A percentile compares a stretch with the other conserved stretches of the same genome.
phyloP scores from a whole-genome alignment of 2,888 invertebrate species.

The Enchytraeus crypticus region DNA sequence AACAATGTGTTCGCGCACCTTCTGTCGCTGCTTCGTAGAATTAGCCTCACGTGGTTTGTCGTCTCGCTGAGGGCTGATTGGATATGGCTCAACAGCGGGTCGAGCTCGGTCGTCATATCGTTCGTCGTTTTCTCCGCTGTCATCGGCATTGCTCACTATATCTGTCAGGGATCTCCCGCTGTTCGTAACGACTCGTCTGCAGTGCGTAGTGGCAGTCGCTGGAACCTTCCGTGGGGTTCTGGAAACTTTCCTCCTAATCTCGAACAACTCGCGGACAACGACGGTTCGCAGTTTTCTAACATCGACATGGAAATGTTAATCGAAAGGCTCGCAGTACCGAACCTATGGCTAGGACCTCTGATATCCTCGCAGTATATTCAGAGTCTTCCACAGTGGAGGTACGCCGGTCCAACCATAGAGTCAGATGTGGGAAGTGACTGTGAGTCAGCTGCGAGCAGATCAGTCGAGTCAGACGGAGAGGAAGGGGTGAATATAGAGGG shows the following conservation, averaged over 20 bases:
- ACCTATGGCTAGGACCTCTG: slow-evolving; percentile 49
- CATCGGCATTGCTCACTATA: slow-evolving; percentile 23
- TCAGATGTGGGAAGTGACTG: slow-evolving; percentile 23
- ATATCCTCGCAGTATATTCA: slow-evolving; percentile 51
- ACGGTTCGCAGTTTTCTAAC: slow-evolving; percentile 24
- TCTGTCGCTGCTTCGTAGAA: slow-evolving; percentile 38
- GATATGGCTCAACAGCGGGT: slow-evolving; percentile 28
- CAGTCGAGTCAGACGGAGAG: slow-evolving; percentile 17
- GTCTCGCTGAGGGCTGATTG: slow-evolving; percentile 36
- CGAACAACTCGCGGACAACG: background rate
- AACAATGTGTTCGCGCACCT: slow-evolving; percentile 38
- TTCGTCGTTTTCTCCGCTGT: slow-evolving; percentile 35
- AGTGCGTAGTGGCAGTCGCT: background rate
- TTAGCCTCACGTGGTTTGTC: slow-evolving; percentile 43
- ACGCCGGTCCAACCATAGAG: slow-evolving; percentile 19
- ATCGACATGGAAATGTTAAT: slow-evolving; percentile 48
- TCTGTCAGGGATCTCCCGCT: no score
- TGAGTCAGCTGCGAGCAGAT: slow-evolving; percentile 7
- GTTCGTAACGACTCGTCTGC: no score
- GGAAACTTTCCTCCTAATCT: no score
- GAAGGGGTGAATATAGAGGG: background rate
- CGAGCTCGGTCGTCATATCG: slow-evolving; percentile 30
- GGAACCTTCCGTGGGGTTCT: no score
- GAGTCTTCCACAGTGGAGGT: slow-evolving; percentile 51
- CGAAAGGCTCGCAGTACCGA: slow-evolving; percentile 49